Evolutionary conservation across 2,888 invertebrate genomes (phyloP).

Genomic region (Lamproptera curius): DNA sequence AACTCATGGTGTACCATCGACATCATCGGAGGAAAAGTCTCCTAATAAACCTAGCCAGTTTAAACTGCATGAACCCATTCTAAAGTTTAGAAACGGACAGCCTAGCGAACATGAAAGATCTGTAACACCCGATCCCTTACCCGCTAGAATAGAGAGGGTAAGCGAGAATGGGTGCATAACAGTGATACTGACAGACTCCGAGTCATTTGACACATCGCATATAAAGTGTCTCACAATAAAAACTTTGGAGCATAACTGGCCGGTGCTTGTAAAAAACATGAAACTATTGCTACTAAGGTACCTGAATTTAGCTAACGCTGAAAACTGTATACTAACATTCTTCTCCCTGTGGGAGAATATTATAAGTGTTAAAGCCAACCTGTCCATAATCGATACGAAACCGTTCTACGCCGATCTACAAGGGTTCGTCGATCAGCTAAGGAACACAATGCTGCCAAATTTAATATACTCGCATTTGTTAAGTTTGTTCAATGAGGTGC

Average conservation of each 20-base stretch:
- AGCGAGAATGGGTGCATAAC: slow-evolving; percentile 77
- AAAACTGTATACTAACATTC: slow-evolving; percentile 88
- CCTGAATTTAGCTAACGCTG: slow-evolving; percentile 78
- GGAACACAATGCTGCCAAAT: slow-evolving; percentile 85
- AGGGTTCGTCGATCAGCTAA: slow-evolving; percentile 84
- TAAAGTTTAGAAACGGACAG: slow-evolving; percentile 50
- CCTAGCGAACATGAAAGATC: slow-evolving; percentile 45
- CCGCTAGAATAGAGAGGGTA: slow-evolving; percentile 60
- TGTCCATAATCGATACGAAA: slow-evolving; percentile 92
- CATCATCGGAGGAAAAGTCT: slow-evolving; percentile 46
- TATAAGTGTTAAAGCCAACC: slow-evolving; percentile 93
- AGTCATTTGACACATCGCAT: slow-evolving; percentile 90
- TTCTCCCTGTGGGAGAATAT: slow-evolving; percentile 93
- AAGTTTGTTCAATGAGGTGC: slow-evolving; percentile 91
- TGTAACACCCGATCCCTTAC: slow-evolving; percentile 52
- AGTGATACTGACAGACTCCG: slow-evolving; percentile 84
- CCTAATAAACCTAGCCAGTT: slow-evolving; percentile 43
- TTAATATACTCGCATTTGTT: slow-evolving; percentile 91
- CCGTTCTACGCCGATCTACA: slow-evolving; percentile 92
- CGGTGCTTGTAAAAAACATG: slow-evolving; percentile 85
- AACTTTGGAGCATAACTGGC: slow-evolving; percentile 91
- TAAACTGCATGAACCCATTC: slow-evolving; percentile 61
- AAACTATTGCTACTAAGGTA: slow-evolving; percentile 77
- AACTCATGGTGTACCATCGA: slow-evolving; percentile 58
- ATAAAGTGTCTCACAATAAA: slow-evolving; percentile 92